Percentiles rank a stretch among this genome's conserved stretches.
Evolutionary conservation across 2,888 invertebrate genomes (phyloP).

Genomic region (Andrena hattorfiana): DNA sequence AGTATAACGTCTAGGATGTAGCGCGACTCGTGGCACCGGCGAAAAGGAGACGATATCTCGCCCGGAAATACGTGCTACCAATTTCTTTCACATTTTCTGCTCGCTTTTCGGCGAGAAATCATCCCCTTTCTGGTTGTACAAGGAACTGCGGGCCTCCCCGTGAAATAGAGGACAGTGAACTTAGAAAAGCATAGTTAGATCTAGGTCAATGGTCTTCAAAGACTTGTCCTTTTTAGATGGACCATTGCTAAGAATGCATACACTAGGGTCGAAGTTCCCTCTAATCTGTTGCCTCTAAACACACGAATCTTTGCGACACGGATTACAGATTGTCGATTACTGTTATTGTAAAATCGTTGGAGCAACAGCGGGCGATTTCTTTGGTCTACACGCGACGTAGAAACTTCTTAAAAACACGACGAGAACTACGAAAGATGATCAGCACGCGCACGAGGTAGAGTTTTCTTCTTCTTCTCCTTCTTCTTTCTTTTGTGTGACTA

Average conservation of each 20-base stretch:
- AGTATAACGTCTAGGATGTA: background rate
- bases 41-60: too few relatives aligned
- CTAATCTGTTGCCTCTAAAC: background rate
- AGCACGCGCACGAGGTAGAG: conserved; percentile 66
- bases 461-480: conserved; percentile 24
- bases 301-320: background rate
- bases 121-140: too few relatives aligned
- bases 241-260: background rate
- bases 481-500: conserved; percentile 1
- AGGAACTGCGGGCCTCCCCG: too few relatives aligned
- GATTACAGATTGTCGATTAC: conserved; percentile 18
- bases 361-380: conserved; percentile 52
- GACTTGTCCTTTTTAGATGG: background rate
- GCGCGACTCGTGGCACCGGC: background rate
- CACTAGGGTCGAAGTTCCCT: background rate
- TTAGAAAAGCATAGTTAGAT: too few relatives aligned
- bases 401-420: conserved; percentile 43
- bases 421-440: conserved; percentile 46
- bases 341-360: conserved; percentile 29
- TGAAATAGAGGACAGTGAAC: too few relatives aligned
- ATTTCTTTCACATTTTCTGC: too few relatives aligned
- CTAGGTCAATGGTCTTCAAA: background rate
- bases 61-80: too few relatives aligned
- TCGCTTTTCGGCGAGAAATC: too few relatives aligned
- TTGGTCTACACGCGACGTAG: conserved; percentile 6